Evolutionary conservation across 2,888 invertebrate species (phyloP).

Genomic region (Ephialtes manifestator): DNA sequence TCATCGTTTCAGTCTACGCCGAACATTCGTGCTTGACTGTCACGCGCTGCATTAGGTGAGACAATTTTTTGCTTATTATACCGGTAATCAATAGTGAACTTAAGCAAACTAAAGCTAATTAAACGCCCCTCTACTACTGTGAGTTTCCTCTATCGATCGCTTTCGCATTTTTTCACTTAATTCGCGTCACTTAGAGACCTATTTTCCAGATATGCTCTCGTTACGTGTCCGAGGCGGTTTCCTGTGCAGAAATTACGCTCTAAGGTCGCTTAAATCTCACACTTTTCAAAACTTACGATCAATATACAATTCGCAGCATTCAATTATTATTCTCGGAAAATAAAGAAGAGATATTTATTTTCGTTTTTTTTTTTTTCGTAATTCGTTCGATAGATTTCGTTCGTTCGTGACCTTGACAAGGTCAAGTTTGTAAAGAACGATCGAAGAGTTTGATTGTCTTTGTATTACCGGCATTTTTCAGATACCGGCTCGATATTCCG

Average conservation of each 20-base stretch:
- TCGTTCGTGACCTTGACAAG: constrained; percentile 78
- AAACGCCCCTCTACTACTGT: background rate
- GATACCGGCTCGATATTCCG: constrained; percentile 22
- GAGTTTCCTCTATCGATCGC: constrained; percentile 8
- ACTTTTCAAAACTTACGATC: constrained; percentile 1
- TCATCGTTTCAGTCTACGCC: constrained; percentile 79
- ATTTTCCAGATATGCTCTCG: constrained; percentile 72
- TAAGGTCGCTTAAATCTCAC: constrained; percentile 53
- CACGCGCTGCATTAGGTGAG: constrained; percentile 76
- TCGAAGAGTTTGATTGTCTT: constrained; percentile 31
- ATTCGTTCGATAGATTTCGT: constrained; percentile 15
- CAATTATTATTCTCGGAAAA: constrained; percentile 1
- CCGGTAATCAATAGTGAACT: background rate
- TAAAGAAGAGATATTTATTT: background rate
- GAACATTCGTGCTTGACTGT: constrained; percentile 77
- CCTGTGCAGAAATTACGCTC: constrained; percentile 71
- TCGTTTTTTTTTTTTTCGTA: background rate
- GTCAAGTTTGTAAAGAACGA: constrained; percentile 70
- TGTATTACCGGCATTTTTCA: constrained; percentile 53
- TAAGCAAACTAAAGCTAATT: background rate
- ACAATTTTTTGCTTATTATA: constrained; percentile 59
- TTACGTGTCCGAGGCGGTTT: constrained; percentile 74
- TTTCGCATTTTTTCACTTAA: constrained; percentile 24
- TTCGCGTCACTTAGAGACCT: constrained; percentile 33
- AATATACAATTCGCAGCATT: background rate